phyloP scores from a whole-genome alignment of 2,113 vertebrate species.

The Chloropsis hardwickii region DNA sequence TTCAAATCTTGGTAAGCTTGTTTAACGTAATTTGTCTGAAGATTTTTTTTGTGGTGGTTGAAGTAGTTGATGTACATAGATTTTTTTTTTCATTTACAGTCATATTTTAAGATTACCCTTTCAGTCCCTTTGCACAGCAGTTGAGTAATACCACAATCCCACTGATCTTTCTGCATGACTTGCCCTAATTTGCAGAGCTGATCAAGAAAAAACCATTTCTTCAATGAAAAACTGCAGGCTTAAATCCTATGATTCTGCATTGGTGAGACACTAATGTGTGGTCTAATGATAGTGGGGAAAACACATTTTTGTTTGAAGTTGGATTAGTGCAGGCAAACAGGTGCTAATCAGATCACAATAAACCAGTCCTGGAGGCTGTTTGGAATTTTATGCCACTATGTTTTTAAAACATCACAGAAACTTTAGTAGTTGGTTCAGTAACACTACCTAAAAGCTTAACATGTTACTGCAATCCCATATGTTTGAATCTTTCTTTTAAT shows the following conservation, averaged over 20 bases:
- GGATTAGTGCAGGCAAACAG: conserved; percentile 51
- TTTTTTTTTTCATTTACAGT: neutral
- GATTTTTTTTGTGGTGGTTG: neutral
- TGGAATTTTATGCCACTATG: neutral
- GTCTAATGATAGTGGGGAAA: conserved; percentile 19
- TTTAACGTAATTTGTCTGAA: neutral
- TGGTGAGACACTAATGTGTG: neutral
- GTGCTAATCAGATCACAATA: conserved; percentile 61
- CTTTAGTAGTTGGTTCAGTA: conserved; percentile 5
- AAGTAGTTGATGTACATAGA: neutral
- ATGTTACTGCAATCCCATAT: neutral
- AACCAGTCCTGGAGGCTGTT: conserved; percentile 11
- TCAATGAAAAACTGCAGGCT: neutral
- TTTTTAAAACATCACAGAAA: conserved; percentile 52
- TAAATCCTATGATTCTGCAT: neutral
- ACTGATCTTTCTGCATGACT: neutral
- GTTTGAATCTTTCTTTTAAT: neutral
- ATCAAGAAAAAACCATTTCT: neutral
- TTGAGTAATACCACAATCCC: neutral
- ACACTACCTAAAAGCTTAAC: neutral
- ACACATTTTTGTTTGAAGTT: conserved; percentile 35
- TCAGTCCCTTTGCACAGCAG: neutral
- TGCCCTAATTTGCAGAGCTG: conserved; percentile 15
- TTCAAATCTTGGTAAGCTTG: neutral
- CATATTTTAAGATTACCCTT: neutral